Percentiles rank a stretch among this genome's conserved stretches.
phyloP scores from a whole-genome alignment of 2,797 vertebrate species.

The Acrocephalus scirpaceus region DNA sequence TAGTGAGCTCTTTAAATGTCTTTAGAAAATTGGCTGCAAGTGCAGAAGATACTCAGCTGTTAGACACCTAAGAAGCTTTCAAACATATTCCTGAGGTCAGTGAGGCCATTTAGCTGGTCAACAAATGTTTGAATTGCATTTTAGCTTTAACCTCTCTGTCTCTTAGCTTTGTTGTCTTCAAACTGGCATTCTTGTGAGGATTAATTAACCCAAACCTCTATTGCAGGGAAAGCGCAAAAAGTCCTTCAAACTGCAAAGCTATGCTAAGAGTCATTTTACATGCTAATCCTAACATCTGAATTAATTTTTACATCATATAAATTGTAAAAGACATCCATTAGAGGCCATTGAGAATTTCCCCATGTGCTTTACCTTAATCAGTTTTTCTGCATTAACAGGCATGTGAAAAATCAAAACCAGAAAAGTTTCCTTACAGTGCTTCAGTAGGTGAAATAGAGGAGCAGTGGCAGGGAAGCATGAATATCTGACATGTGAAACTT shows the following conservation, averaged over 20 bases:
- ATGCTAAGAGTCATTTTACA: background rate
- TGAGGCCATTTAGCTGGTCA: background rate
- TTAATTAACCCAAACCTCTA: background rate
- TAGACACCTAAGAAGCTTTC: background rate
- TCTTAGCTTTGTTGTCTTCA: background rate
- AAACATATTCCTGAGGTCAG: background rate
- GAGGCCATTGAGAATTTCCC: background rate
- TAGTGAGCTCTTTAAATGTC: background rate
- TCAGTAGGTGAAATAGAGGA: background rate
- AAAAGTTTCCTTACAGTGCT: background rate
- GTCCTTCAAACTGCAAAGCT: background rate
- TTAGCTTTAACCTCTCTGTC: background rate
- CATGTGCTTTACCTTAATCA: background rate
- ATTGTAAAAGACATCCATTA: background rate
- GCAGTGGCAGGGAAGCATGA: background rate
- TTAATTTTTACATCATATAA: background rate
- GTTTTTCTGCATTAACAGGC: background rate
- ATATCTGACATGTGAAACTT: background rate
- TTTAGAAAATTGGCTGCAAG: background rate
- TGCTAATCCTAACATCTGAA: background rate
- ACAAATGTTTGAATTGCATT: background rate
- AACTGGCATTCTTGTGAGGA: background rate
- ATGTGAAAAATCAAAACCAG: background rate
- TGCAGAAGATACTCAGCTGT: background rate
- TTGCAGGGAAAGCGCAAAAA: accelerated